phyloP scores from a whole-genome alignment of 1,140 invertebrate species.

The Heliconius nattereri region DNA sequence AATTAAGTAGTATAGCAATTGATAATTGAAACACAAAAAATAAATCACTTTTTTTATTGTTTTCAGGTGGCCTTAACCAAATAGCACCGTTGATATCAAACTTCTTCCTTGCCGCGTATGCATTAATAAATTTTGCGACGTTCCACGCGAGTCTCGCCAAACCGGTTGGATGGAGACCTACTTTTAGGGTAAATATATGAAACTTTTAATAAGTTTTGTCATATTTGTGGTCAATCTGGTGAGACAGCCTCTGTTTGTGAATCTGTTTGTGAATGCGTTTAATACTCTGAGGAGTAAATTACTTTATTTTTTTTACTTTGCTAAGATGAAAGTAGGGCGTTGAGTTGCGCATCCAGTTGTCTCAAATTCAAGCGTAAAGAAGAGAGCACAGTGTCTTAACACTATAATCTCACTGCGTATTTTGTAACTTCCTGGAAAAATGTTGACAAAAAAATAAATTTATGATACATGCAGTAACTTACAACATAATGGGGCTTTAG shows the following conservation, averaged over 20 bases:
- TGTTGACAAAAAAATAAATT: background rate
- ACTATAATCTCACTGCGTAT: background rate
- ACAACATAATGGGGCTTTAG: too few species aligned
- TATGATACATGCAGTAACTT: too few species aligned
- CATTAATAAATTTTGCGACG: slow-evolving; percentile 97
- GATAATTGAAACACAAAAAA: too few species aligned
- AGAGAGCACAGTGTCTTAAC: background rate
- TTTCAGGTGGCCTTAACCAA: slow-evolving; percentile 91
- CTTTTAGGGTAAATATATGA: slow-evolving; percentile 86
- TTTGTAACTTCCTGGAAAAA: background rate
- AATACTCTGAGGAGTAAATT: background rate
- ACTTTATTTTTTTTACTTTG: background rate
- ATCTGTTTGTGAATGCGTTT: background rate
- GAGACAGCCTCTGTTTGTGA: too few species aligned
- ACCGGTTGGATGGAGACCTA: slow-evolving; percentile 93
- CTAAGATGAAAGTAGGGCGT: background rate
- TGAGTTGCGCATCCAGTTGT: background rate
- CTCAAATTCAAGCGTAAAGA: background rate
- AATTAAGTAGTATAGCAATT: too few species aligned
- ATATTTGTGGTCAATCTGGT: too few species aligned
- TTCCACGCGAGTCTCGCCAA: slow-evolving; percentile 95
- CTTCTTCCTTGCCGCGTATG: slow-evolving; percentile 98
- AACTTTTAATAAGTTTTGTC: too few species aligned
- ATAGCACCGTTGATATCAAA: slow-evolving; percentile 99
- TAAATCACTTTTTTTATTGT: background rate